These are phyloP conservation scores for Pharmacophagus antenor DNA, from an alignment of 2,888 invertebrate species.

Conservation along the genomic window DNA sequence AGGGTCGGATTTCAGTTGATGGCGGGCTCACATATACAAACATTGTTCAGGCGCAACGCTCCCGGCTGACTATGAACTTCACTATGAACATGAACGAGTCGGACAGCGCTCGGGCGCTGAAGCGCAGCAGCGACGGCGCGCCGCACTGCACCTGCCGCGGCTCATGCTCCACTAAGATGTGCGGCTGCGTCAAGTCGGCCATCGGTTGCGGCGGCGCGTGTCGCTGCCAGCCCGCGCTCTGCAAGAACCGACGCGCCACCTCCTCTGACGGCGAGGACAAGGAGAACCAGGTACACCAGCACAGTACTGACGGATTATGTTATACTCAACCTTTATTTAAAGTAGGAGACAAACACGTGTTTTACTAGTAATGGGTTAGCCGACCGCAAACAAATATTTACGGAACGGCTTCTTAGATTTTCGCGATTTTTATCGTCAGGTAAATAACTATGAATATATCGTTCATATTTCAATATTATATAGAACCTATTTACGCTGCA, in stretches of 20 bases:
- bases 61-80: conserved; percentile 68
- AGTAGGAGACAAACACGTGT: too few species aligned
- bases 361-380: too few species aligned
- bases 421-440: too few species aligned
- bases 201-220: conserved; percentile 71
- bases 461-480: too few species aligned
- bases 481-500: too few species aligned
- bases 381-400: too few species aligned
- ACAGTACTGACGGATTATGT: background rate
- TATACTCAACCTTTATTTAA: too few species aligned
- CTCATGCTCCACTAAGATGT: conserved; percentile 78
- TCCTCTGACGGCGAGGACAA: conserved; percentile 63
- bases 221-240: conserved; percentile 73
- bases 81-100: conserved; percentile 26
- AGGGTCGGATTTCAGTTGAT: background rate
- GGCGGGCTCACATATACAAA: background rate
- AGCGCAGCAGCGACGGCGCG: conserved; percentile 80
- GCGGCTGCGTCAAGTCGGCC: conserved; percentile 81
- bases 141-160: conserved; percentile 83
- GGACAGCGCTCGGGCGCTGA: conserved; percentile 47
- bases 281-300: conserved; percentile 48
- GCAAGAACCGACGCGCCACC: conserved; percentile 52
- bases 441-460: too few species aligned
- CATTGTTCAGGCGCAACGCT: conserved; percentile 58
- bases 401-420: too few species aligned